Base-by-base conservation (phyloP, 2,797 vertebrate genomes). In the Trichosurus vulpecula region DNA sequence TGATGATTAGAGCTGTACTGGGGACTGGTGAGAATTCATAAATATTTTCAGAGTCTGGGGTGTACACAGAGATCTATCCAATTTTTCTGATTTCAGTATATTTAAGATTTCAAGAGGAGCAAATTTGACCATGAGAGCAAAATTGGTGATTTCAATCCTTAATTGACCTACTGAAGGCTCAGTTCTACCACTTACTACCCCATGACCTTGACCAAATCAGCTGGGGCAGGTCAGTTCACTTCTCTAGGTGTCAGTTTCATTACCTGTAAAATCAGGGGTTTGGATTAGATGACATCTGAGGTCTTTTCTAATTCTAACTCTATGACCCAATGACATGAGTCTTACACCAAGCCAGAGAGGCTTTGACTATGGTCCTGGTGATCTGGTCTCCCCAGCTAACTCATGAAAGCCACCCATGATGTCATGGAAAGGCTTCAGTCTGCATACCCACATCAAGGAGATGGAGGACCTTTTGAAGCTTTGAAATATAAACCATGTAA, bases 401-500 rank as follows among this genome's bases (percentile, higher is more conserved):
- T 41, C n/a, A 81, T 35, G n/a, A 81, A 81, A 81, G n/a, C 66
- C 8, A 41, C 22, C n/a, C n/a, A 41, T 22, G 19, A 81, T 25
- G 8, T 47, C 66, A 81, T 41, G n/a, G n/a, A 81, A 81, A 47
- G n/a, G 66, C 66, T 81, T 87, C 22, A 74, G 13, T 27, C 25
- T 51, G 74, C 41, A 87, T 2, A 27, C 41, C 74, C 74, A 87
- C 74, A 87, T 87, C 74, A 51, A 87, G 74, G 74, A 27, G 9
- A 87, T 9, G 1, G 41, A 47, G 41, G 74, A 47, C 41, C 41
- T 51, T 87, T 87, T 87, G 74, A 87, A 87, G 25, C 41, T 87
- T 87, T 87, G 41, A 87, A 87, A 90, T n/a, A 54, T 54, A 90
- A 90, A 90, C 51, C 35, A 90, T 90, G 35, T 90, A 90, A 90